Conservation (phyloP, 53 echinoderm and acorn worm genomes). For the Pentamera pediparva region DNA sequence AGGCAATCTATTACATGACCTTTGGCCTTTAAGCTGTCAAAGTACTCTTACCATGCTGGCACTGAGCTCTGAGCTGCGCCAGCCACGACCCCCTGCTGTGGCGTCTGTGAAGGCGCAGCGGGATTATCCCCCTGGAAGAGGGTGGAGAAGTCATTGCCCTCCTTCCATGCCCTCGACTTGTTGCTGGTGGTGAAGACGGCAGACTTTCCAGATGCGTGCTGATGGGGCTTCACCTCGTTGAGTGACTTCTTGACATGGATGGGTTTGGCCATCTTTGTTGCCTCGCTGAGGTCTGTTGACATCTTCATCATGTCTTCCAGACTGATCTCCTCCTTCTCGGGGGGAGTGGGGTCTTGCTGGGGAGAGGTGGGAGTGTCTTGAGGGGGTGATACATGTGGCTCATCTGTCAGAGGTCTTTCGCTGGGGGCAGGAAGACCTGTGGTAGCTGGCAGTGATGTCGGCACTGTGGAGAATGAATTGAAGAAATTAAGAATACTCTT, state of each 20-base stretch:
- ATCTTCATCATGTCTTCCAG: constrained; percentile 83
- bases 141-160: constrained; percentile 51
- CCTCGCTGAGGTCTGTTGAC: constrained; percentile 58
- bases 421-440: neutral
- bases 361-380: neutral
- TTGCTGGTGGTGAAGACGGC: constrained; percentile 11
- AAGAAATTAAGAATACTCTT: too few species aligned
- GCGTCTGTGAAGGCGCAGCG: neutral
- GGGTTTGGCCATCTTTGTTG: constrained; percentile 39
- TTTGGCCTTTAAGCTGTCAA: too few species aligned
- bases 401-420: too few species aligned
- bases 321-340: constrained; percentile 12
- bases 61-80: neutral
- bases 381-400: too few species aligned
- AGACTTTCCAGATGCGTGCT: neutral
- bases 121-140: constrained; percentile 40
- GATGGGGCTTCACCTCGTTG: constrained; percentile 38
- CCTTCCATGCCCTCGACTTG: constrained; percentile 50
- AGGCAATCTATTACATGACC: too few species aligned
- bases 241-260: constrained; percentile 55
- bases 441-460: neutral
- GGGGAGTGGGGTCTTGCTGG: neutral
- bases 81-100: neutral
- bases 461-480: neutral
- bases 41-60: neutral